Base-by-base conservation (phyloP, 2,113 vertebrate genomes). In the Muntiacus reevesi region DNA sequence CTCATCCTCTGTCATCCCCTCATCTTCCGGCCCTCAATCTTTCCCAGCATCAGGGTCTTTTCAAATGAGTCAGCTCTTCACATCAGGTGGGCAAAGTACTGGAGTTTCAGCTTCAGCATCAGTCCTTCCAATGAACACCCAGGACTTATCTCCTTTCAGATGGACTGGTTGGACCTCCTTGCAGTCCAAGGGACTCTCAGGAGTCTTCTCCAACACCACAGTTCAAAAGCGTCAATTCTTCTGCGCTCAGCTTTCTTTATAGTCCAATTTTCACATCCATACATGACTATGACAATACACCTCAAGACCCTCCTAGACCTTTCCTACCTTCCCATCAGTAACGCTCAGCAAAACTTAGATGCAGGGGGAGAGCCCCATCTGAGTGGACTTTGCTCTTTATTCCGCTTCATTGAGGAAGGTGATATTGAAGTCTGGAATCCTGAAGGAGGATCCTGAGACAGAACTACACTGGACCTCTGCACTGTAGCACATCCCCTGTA, bases 181-280 rank as follows among this genome's bases (percentile, higher is more conserved):
- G 62, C 33, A 67, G 1, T 67, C 62, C 62, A 67, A 67, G 7
- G 7, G 33, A 1, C 33, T 67, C 33, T 67, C 62, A n/a, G 5
- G 62, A 67, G 16, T n/a, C 62, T 67, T 19, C 62, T n/a, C 62
- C 33, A 67, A 67, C n/a, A 21, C n/a, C 64, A 36, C n/a, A 36
- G n/a, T 36, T 71, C n/a, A 36, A 23, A 71, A 71, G 64, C n/a
- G 36, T 71, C 64, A 23, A 3, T 12, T 71, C 19, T 40, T 71
- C 10, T 1, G 19, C 0, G 0, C 67, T 40, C n/a, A 71, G 19
- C 67, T 1, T 40, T 71, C n/a, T 36, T 23, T 5, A 36, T 19
- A 71, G 67, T 40, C 2, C 64, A 21, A 21, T 17, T 36, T 2
- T 71, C 10, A 71, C n/a, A 3, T 36, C 67, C 21, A 13, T 25